phyloP scores from a whole-genome alignment of 2,888 invertebrate genomes.

The Drosophila meridiana region DNA sequence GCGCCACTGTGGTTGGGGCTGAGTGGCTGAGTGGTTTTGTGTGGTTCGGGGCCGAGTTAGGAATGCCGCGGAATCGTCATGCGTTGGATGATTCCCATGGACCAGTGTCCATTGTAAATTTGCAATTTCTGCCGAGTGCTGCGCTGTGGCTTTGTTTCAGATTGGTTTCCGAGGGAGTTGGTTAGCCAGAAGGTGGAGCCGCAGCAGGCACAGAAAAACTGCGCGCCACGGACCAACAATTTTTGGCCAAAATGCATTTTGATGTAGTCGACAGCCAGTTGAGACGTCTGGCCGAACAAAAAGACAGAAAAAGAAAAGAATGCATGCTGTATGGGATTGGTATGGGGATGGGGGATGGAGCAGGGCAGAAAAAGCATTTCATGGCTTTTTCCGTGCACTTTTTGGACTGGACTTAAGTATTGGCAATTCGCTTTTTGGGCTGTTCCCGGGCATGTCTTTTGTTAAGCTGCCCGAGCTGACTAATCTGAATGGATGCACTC shows the following conservation, averaged over 20 bases:
- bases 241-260: slow-evolving; percentile 76
- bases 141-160: slow-evolving; percentile 65
- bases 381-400: slow-evolving; percentile 28
- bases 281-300: slow-evolving; percentile 40
- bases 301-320: slow-evolving; percentile 25
- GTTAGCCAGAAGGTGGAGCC: slow-evolving; percentile 3
- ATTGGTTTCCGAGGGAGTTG: slow-evolving; percentile 49
- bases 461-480: slow-evolving; percentile 49
- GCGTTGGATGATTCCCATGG: slow-evolving; percentile 32
- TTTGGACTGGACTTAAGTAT: slow-evolving; percentile 41
- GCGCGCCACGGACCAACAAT: slow-evolving; percentile 47
- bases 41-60: not conserved
- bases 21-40: not conserved
- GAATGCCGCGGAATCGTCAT: slow-evolving; percentile 36
- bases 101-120: slow-evolving; percentile 71
- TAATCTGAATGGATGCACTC: slow-evolving; percentile 65
- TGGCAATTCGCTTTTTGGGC: slow-evolving; percentile 38
- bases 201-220: slow-evolving; percentile 22
- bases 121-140: slow-evolving; percentile 74
- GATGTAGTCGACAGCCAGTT: slow-evolving; percentile 65
- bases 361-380: slow-evolving; percentile 13
- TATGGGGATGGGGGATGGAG: not conserved
- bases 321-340: slow-evolving; percentile 13
- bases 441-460: slow-evolving; percentile 38
- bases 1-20: not conserved